Percentiles rank a stretch among this genome's conserved stretches.
Conservation (phyloP, 1,140 invertebrate species). For the Drosophila watanabei region DNA sequence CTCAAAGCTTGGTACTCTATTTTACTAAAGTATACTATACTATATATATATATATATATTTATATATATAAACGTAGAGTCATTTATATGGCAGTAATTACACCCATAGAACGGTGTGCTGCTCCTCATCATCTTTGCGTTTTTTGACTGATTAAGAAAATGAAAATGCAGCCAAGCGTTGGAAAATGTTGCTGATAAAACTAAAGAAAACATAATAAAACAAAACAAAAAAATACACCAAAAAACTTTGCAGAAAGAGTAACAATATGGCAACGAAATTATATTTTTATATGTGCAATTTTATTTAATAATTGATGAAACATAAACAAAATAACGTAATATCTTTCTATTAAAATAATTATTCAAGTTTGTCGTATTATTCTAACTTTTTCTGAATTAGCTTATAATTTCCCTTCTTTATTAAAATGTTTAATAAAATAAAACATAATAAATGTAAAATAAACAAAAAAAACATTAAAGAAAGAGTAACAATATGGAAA, state of each 20-base stretch:
- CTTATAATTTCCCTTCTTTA: too few relatives aligned
- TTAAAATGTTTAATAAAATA: neutral
- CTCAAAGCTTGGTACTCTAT: conserved; percentile 39
- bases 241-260: conserved; percentile 5
- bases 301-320: conserved; percentile 10
- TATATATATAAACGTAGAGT: conserved; percentile 3
- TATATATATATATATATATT: neutral
- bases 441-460: conserved; percentile 15
- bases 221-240: neutral
- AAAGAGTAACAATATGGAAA: conserved; percentile 2
- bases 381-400: too few relatives aligned
- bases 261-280: conserved; percentile 3
- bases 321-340: too few relatives aligned
- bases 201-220: conserved; percentile 20
- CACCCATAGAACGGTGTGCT: conserved; percentile 45
- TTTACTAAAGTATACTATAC: neutral
- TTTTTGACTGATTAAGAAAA: conserved; percentile 76
- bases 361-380: too few relatives aligned
- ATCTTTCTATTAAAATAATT: too few relatives aligned
- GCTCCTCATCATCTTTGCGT: conserved; percentile 32
- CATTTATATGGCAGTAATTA: conserved; percentile 59
- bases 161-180: conserved; percentile 73
- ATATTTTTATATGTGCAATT: conserved; percentile 16
- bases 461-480: conserved; percentile 1
- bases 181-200: conserved; percentile 73